These are phyloP conservation scores for Ciconia nigra DNA, from an alignment of 2,797 vertebrate species.

Conservation along the genomic window DNA sequence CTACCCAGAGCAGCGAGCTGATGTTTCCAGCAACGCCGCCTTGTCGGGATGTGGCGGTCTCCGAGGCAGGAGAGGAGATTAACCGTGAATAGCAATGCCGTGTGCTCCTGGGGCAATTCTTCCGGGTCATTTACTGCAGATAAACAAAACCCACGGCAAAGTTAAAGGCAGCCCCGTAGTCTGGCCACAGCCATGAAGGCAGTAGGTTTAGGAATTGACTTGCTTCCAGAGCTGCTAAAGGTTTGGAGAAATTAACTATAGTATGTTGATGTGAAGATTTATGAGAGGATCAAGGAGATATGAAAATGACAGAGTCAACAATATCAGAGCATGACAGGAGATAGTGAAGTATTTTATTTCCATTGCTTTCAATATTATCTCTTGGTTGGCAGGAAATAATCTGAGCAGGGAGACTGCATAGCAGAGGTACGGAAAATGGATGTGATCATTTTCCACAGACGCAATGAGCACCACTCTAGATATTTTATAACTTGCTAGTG, in stretches of 20 bases:
- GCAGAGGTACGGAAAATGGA: conserved; percentile 45
- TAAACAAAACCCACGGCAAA: neutral
- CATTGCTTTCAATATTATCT: conserved; percentile 33
- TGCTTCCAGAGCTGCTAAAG: neutral
- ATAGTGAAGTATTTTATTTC: conserved; percentile 49
- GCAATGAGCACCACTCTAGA: conserved; percentile 55
- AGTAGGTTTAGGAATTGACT: neutral
- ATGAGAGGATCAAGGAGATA: neutral
- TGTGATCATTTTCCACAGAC: conserved; percentile 64
- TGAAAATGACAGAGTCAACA: conserved; percentile 26
- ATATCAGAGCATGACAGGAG: neutral
- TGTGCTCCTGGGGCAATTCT: neutral
- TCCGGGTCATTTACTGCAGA: neutral
- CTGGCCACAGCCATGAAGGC: neutral
- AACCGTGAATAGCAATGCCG: accelerated
- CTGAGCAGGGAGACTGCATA: conserved; percentile 16
- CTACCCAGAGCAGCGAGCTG: neutral
- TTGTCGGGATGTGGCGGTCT: neutral
- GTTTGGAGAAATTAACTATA: conserved; percentile 21
- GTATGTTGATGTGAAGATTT: conserved; percentile 23
- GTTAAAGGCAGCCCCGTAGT: neutral
- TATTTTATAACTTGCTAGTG: conserved; percentile 67
- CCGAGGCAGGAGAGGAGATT: neutral
- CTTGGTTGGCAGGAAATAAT: conserved; percentile 48
- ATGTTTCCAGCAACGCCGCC: neutral